Conservation (phyloP, 2,888 invertebrate species). For the Pseudolycoriella hygida region DNA sequence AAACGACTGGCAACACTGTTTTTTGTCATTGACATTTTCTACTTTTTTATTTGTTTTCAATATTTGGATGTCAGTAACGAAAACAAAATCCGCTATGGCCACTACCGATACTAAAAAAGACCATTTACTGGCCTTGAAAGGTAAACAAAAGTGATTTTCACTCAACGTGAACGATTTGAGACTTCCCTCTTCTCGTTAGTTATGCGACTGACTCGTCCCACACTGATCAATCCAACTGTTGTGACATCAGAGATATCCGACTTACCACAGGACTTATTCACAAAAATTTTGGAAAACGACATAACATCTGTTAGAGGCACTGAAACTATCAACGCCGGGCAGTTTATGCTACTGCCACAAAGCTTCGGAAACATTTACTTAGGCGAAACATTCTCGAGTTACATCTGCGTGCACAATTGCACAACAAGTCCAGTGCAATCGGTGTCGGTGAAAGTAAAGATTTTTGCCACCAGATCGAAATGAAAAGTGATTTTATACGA, state of each 20-base stretch:
- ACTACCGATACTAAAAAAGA: conserved; percentile 10
- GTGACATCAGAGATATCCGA: conserved; percentile 74
- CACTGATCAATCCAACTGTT: conserved; percentile 62
- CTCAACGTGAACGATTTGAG: no score
- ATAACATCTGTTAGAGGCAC: conserved; percentile 66
- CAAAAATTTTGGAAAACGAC: conserved; percentile 62
- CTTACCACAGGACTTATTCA: conserved; percentile 64
- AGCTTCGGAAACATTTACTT: conserved; percentile 96
- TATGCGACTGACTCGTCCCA: conserved; percentile 87
- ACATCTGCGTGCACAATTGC: conserved; percentile 93
- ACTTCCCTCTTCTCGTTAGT: conserved; percentile 33
- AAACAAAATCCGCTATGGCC: not conserved
- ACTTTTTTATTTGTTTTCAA: no score
- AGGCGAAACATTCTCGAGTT: conserved; percentile 96
- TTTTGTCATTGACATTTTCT: no score
- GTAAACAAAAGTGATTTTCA: conserved; percentile 13
- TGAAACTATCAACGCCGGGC: conserved; percentile 70
- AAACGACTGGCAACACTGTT: no score
- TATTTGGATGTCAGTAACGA: no score
- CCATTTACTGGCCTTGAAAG: conserved; percentile 27
- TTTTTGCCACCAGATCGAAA: not conserved
- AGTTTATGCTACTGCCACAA: conserved; percentile 84
- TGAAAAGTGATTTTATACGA: conserved; percentile 4
- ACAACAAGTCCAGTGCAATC: conserved; percentile 68
- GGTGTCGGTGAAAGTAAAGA: conserved; percentile 52